Evolutionary conservation across 2,113 vertebrate species (phyloP).

Genomic region (Strigops habroptila): DNA sequence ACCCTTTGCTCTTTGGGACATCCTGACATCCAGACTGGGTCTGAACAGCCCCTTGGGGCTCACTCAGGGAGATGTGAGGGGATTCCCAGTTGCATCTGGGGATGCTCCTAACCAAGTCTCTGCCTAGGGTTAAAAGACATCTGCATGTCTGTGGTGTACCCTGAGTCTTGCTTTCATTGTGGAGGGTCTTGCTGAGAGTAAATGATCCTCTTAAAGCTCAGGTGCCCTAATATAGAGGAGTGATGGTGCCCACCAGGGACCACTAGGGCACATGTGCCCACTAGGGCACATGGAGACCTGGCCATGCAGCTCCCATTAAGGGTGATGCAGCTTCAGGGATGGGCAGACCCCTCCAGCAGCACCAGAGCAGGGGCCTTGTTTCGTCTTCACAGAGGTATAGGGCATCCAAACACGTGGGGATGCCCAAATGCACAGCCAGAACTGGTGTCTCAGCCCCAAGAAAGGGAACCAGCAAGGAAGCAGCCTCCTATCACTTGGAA

Average conservation of each 20-base stretch:
- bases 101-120: background rate
- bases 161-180: background rate
- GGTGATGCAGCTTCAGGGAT: background rate
- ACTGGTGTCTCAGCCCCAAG: background rate
- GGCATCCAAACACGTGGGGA: rapidly evolving
- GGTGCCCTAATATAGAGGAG: background rate
- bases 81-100: background rate
- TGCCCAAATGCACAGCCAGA: background rate
- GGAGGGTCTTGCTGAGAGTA: background rate
- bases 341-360: background rate
- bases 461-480: background rate
- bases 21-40: background rate
- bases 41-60: background rate
- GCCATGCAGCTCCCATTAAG: rapidly evolving
- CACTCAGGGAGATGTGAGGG: background rate
- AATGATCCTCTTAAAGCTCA: background rate
- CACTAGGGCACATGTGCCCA: too few relatives aligned
- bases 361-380: background rate
- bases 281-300: rapidly evolving
- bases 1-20: background rate
- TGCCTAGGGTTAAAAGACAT: background rate
- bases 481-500: background rate
- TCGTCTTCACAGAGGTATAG: background rate
- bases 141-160: background rate
- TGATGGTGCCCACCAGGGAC: too few relatives aligned